Conservation (phyloP, 2,113 vertebrate genomes). For the Hippocampus guttulatus region DNA sequence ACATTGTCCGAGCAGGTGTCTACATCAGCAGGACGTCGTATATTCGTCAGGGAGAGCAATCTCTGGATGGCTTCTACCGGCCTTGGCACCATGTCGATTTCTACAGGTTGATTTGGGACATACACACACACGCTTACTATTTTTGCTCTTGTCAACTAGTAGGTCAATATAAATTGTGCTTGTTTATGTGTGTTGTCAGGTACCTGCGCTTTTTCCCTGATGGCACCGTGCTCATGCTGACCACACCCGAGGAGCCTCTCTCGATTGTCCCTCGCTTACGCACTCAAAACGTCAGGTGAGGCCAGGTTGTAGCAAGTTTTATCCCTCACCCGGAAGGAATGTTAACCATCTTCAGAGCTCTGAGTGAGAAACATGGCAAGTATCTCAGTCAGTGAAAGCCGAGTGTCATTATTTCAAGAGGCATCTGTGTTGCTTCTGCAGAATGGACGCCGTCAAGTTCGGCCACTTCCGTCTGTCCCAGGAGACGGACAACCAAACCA, state of each 20-base stretch:
- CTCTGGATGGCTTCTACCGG: conserved; percentile 96
- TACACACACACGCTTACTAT: not conserved
- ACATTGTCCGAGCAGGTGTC: conserved; percentile 73
- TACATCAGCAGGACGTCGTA: conserved; percentile 97
- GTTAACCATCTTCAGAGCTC: too few relatives aligned
- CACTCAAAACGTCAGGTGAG: conserved; percentile 83
- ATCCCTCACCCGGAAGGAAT: too few relatives aligned
- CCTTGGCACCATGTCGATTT: conserved; percentile 98
- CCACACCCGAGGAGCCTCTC: conserved; percentile 90
- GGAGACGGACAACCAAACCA: conserved; percentile 98
- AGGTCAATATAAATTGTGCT: not conserved
- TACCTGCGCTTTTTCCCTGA: conserved; percentile 96
- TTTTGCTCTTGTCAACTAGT: not conserved
- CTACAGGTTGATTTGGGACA: conserved; percentile 80
- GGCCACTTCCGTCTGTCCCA: conserved; percentile 97
- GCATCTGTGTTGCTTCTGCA: conserved; percentile 61
- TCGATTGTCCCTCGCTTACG: conserved; percentile 84
- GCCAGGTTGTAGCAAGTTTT: not conserved
- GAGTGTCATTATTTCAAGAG: conserved; percentile 9
- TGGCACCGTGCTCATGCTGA: conserved; percentile 91
- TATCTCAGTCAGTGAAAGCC: not conserved
- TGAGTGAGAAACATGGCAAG: too few relatives aligned
- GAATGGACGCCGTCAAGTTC: conserved; percentile 87
- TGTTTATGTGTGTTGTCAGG: conserved; percentile 58
- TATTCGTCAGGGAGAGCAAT: conserved; percentile 95